Percentiles rank a stretch among this genome's conserved stretches.
Conservation (phyloP, 1,140 invertebrate genomes). For the Pogonognathellus flavescens region DNA sequence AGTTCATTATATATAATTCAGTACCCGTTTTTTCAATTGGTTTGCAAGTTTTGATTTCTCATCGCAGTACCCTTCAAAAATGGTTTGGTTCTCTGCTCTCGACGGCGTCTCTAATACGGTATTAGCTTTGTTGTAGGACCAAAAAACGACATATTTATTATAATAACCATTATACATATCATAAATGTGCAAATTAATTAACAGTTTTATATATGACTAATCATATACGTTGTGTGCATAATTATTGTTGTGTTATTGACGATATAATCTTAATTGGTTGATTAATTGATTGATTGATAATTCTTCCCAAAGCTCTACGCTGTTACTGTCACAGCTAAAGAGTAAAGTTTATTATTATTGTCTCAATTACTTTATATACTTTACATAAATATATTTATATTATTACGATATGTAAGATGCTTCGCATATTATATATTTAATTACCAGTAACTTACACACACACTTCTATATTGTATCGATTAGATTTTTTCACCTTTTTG, state of each 20-base stretch:
- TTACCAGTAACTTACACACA: too few relatives aligned
- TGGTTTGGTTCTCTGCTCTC: slow-evolving; percentile 62
- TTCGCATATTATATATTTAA: slow-evolving; percentile 5
- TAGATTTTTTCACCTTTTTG: neutral
- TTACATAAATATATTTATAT: slow-evolving; percentile 21
- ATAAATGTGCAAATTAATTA: slow-evolving; percentile 28
- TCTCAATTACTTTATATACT: slow-evolving; percentile 32
- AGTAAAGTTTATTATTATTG: slow-evolving; percentile 37
- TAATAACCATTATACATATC: slow-evolving; percentile 5
- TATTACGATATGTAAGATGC: slow-evolving; percentile 29
- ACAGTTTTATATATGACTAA: neutral
- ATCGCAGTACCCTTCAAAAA: slow-evolving; percentile 42
- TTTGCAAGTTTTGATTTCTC: slow-evolving; percentile 41
- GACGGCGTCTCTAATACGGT: slow-evolving; percentile 59
- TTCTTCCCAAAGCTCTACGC: slow-evolving; percentile 28
- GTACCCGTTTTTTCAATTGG: slow-evolving; percentile 31
- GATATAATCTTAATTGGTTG: slow-evolving; percentile 51
- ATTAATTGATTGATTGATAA: slow-evolving; percentile 43
- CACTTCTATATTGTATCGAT: neutral
- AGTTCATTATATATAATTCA: slow-evolving; percentile 3
- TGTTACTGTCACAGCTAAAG: slow-evolving; percentile 43
- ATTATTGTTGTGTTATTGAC: slow-evolving; percentile 27
- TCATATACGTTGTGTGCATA: slow-evolving; percentile 21
- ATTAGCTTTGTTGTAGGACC: slow-evolving; percentile 52
- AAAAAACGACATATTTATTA: slow-evolving; percentile 36